These are phyloP conservation scores for Parauchenoglanis punctatus DNA, from an alignment of 2,797 vertebrate species.

Conservation along the genomic window DNA sequence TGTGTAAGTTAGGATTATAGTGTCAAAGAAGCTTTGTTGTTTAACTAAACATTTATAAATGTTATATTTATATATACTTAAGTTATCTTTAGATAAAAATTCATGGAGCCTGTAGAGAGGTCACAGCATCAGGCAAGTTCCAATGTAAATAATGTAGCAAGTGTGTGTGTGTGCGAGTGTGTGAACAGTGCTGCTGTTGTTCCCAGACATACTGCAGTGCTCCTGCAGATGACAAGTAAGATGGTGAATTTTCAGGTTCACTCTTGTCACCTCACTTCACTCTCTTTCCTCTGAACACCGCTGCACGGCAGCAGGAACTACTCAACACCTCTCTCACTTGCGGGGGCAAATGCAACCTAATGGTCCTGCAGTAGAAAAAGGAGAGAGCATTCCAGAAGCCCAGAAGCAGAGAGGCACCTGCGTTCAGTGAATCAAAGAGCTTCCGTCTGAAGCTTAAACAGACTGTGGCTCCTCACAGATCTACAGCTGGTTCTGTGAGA, in stretches of 20 bases:
- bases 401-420: slow-evolving; percentile 49
- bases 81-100: not conserved
- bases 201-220: slow-evolving; percentile 32
- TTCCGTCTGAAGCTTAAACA: slow-evolving; percentile 54
- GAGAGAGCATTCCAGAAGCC: slow-evolving; percentile 48
- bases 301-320: slow-evolving; percentile 37
- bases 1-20: not conserved
- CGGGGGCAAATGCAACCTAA: slow-evolving; percentile 16
- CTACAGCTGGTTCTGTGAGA: slow-evolving; percentile 34
- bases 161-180: slow-evolving; percentile 5
- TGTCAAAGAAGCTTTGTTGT: not conserved
- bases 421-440: slow-evolving; percentile 43
- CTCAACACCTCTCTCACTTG: slow-evolving; percentile 27
- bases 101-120: not conserved
- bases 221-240: slow-evolving; percentile 44
- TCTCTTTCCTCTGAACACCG: slow-evolving; percentile 21
- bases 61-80: too few species aligned
- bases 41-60: not conserved
- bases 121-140: not conserved
- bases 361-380: slow-evolving; percentile 45
- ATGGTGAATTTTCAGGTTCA: slow-evolving; percentile 42
- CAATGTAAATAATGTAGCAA: slow-evolving; percentile 9
- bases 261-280: slow-evolving; percentile 20
- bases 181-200: slow-evolving; percentile 8
- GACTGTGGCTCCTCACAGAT: slow-evolving; percentile 41